Conservation (phyloP, 2,113 vertebrate genomes). For the Pseudois nayaur region DNA sequence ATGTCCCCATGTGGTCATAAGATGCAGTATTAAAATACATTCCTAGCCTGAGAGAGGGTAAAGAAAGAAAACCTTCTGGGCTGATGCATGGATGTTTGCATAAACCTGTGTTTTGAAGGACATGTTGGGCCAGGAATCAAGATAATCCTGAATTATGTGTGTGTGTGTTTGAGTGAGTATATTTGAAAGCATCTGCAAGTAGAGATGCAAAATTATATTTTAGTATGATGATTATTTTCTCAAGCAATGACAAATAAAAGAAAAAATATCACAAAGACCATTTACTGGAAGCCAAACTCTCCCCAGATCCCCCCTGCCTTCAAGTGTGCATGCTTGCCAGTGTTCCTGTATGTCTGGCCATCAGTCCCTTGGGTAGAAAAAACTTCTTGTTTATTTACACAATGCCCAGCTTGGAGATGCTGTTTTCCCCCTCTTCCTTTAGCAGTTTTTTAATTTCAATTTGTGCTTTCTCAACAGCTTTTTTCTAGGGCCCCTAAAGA, state of each 20-base stretch:
- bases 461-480: neutral
- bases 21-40: neutral
- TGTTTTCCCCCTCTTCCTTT: neutral
- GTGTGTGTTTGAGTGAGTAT: neutral
- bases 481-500: slow-evolving; percentile 11
- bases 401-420: neutral
- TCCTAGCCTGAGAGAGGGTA: neutral
- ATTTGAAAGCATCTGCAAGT: slow-evolving; percentile 38
- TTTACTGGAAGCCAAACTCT: neutral
- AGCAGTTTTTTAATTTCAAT: slow-evolving; percentile 8
- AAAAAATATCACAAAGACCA: slow-evolving; percentile 20
- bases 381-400: slow-evolving; percentile 42
- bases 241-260: slow-evolving; percentile 4
- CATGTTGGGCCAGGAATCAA: neutral
- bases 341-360: neutral
- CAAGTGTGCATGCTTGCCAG: neutral
- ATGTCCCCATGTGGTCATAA: neutral
- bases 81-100: neutral
- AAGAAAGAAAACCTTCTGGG: neutral
- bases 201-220: neutral
- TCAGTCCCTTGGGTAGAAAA: neutral
- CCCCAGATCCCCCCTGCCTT: neutral
- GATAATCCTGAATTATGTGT: slow-evolving; percentile 9
- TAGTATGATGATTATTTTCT: slow-evolving; percentile 1
- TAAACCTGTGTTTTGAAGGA: neutral